Evolutionary conservation across 2,797 vertebrate species (phyloP).

Genomic region (Simalia tracyae): DNA sequence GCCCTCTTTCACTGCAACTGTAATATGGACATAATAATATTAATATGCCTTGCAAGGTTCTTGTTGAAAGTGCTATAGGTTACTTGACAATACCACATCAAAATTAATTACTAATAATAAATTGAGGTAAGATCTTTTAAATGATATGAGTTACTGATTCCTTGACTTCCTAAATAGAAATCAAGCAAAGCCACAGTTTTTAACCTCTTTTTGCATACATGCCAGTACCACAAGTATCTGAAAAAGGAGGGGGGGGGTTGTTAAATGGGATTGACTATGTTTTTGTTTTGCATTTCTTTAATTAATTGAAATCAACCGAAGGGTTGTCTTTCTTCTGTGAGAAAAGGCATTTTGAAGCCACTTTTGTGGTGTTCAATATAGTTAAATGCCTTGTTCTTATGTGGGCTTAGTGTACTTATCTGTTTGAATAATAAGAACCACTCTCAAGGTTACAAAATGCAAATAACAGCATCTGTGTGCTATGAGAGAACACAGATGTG

Average conservation of each 20-base stretch:
- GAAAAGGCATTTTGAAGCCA: background rate
- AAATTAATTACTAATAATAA: background rate
- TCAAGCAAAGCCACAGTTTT: background rate
- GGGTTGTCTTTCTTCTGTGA: background rate
- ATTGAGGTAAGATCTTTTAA: background rate
- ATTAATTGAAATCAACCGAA: background rate
- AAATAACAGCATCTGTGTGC: background rate
- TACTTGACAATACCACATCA: background rate
- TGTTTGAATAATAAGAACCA: background rate
- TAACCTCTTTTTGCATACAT: background rate
- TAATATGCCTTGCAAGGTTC: background rate
- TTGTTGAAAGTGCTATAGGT: background rate
- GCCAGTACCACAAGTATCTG: background rate
- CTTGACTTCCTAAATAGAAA: background rate
- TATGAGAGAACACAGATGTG: background rate
- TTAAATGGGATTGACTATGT: background rate
- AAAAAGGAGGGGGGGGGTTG: background rate
- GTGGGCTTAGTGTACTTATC: background rate
- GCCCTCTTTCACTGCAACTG: background rate
- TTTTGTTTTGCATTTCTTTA: background rate
- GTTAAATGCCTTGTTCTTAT: background rate
- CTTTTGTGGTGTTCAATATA: background rate
- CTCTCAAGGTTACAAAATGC: background rate
- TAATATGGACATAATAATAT: background rate
- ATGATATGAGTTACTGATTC: background rate